phyloP scores from a whole-genome alignment of 1,140 invertebrate genomes.

The Augochlora pura region DNA sequence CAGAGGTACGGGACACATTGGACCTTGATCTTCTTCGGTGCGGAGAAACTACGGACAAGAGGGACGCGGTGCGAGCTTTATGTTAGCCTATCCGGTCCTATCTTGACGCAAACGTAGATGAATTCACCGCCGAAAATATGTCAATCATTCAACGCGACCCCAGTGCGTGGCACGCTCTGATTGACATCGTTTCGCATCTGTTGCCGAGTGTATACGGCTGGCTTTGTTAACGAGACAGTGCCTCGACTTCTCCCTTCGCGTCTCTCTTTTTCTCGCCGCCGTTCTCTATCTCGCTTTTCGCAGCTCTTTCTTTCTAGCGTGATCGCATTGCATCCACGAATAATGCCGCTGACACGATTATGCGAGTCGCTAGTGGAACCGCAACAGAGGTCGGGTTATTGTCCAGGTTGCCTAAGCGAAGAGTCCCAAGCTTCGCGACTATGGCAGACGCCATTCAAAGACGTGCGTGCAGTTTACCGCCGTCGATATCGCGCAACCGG shows the following conservation, averaged over 20 bases:
- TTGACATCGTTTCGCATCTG: slow-evolving; percentile 73
- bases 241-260: slow-evolving; percentile 1
- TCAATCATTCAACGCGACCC: slow-evolving; percentile 72
- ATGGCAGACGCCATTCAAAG: slow-evolving; percentile 1
- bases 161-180: slow-evolving; percentile 65
- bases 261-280: slow-evolving; percentile 26
- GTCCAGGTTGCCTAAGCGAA: slow-evolving; percentile 24
- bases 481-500: slow-evolving; percentile 38
- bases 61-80: slow-evolving; percentile 12
- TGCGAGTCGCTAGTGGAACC: slow-evolving; percentile 51
- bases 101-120: slow-evolving; percentile 39
- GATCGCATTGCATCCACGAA: slow-evolving; percentile 40
- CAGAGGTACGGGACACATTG: background rate
- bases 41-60: too few relatives aligned
- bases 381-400: slow-evolving; percentile 47
- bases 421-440: slow-evolving; percentile 7
- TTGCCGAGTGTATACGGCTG: slow-evolving; percentile 63
- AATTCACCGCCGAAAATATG: slow-evolving; percentile 75
- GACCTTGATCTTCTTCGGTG: background rate
- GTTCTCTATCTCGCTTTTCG: background rate
- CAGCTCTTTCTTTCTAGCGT: background rate
- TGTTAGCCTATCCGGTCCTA: slow-evolving; percentile 21
- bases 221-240: slow-evolving; percentile 68
- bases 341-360: slow-evolving; percentile 57
- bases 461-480: slow-evolving; percentile 7